These are phyloP conservation scores for Xiphophorus couchianus DNA, from an alignment of 2,113 vertebrate species.

Conservation along the genomic window DNA sequence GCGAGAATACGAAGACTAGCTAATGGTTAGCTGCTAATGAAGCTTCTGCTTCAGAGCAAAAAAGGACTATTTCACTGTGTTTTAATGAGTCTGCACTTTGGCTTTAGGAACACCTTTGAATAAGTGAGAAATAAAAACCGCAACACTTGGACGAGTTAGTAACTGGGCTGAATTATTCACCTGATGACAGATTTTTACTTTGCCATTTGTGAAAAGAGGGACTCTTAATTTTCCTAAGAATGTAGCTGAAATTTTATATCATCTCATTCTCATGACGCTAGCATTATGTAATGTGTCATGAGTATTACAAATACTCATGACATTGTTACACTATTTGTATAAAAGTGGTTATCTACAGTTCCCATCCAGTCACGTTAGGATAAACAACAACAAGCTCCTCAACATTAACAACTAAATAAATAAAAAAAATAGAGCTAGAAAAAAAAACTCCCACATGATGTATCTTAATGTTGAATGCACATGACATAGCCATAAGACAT, in stretches of 20 bases:
- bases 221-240: neutral
- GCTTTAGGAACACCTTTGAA: neutral
- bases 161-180: neutral
- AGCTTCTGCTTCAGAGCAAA: neutral
- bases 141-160: too few relatives aligned
- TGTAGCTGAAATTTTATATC: neutral
- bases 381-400: neutral
- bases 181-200: neutral
- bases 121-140: neutral
- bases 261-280: neutral
- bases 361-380: slow-evolving; percentile 18
- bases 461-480: slow-evolving; percentile 60
- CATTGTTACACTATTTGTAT: neutral
- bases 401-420: slow-evolving; percentile 38
- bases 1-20: neutral
- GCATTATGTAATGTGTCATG: neutral
- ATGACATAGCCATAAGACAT: slow-evolving; percentile 54
- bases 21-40: neutral
- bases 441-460: slow-evolving; percentile 45
- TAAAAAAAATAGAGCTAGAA: slow-evolving; percentile 32
- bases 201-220: neutral
- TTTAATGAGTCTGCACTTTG: neutral
- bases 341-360: slow-evolving; percentile 2
- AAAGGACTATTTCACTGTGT: neutral
- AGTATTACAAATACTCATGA: too few relatives aligned